Base-by-base conservation (phyloP, 2,888 invertebrate species). In the Tanypteryx hageni region DNA sequence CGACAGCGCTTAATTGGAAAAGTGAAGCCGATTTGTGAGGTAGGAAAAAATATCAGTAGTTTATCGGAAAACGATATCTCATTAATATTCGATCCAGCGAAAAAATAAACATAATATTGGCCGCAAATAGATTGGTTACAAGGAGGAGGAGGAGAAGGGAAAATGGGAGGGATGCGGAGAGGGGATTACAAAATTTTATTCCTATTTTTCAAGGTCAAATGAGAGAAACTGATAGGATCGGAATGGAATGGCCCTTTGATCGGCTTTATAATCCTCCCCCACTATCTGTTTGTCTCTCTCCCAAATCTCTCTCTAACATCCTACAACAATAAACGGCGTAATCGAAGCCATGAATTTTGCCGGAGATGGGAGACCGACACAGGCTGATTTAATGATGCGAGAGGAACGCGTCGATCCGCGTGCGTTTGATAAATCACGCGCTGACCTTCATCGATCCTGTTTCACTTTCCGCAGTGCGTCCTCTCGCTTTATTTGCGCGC, bases 321-420 rank as follows among this genome's bases (percentile, higher is more conserved):
- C 76, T 76, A 76, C 76, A 27, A 76, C 76, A 76, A 76, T 76
- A 76, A 76, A 76, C 76, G 76, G 76, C 76, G 22, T 76, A 76
- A 76, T 76, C 76, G 27, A 27, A 76, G 76, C 27, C 76, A 76
- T 76, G 76, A 76, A 76, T 76, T 27, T 76, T 76, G 76, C 76
- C 76, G 27, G 27, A 76, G 76, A 76, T 76, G 76, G 76, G 76
- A 76, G 76, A 27, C 76, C 76, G 76, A 76, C 76, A 76, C 76
- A 27, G 27, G 76, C 27, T 27, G 76, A 76, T 76, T 76, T 76
- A 76, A 76, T 76, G 76, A 76, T 76, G 76, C 76, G 76, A 76
- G 68, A 68, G 68, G 68, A 68, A n/a, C 68, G 27, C 27, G 22
- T 76, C 76, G 76, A 76, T 22, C 76, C 18, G 64, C n/a, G n/a